Base-by-base conservation (phyloP, 2,888 invertebrate genomes). In the Schrankia costaestrigalis region DNA sequence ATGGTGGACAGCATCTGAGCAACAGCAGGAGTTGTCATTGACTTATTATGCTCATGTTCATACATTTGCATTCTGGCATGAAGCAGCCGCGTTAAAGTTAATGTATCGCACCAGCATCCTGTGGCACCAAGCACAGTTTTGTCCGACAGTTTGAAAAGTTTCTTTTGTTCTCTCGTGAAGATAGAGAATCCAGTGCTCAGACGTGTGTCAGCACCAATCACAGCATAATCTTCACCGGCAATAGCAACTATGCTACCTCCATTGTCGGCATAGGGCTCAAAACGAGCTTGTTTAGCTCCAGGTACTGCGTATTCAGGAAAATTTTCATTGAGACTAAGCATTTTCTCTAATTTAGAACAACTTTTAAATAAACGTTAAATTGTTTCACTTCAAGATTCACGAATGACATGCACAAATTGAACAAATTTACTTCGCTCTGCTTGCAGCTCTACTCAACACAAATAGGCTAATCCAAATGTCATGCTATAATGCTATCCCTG, bases 41-140 rank as follows among this genome's bases (percentile, higher is more conserved):
- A 89, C 79, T 96, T 97, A 69, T 96, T 94, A 80, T 99, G 98
- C 51, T 97, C 95, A 71, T 99, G 97, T 51, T 94, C 91, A 68
- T 97, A 98, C 94, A 98, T 97, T 87, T 96, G 96, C 92, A 98
- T 93, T 37, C 97, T 91, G 33, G 97, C 95, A 49, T 92, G 90
- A 15, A 98, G 78, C 46, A 96, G 86, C 50, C 95, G 91, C 6
- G 96, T 96, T 27, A 99, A 87, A 1, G 98, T 96, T 10, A 98
- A 86, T 3, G 96, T 95, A 82, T 99, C 99, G 66, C 98, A 98
- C 96, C 99, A 98, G 79, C 99, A 99, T 11, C 99, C 99, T 11
- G 96, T 93, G 35, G 96, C 96, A 0, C 96, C 98, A n/a, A 99
- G 87, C 19, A 99, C 93, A 1, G 97, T 97, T 28, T 90, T 91